Evolutionary conservation across 2,797 vertebrate species (phyloP), one percentile per base, ranked within the genome.

Genomic region (Neostethus bicornis): DNA sequence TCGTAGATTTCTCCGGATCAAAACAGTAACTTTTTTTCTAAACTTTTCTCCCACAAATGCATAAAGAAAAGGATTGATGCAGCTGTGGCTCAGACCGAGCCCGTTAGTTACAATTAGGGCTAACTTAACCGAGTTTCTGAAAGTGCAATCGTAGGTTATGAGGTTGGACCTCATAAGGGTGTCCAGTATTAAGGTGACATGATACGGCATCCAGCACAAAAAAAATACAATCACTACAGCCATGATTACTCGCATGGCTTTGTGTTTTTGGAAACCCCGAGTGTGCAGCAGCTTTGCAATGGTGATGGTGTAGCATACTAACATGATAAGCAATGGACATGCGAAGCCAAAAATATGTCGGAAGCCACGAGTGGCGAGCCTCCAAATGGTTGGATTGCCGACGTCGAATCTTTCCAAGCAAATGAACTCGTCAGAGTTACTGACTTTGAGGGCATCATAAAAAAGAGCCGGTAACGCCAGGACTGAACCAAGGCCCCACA

Each of bases 1-100:
- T 14, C 78, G 29, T 35, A 58, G 9, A 7, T 19, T 86, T 64
- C 62, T 82, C 2, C 66, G 32, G 12, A 90, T 14, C 14, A 92
- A 32, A 14, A 28, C 34, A 19, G 3, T 12, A 65, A 91, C 72
- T 21, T 83, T 90, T 0, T 23, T 82, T 61, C 89, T 80, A 85
- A 93, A 93, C 84, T 90, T 93, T 77, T 86, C 79, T 1, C 89
- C 92, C 19, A 93, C 84, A 0, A 93, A 92, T 17, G 91, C 91
- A 0, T 93, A 93, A 50, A 93, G 81, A 44, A 93, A 45, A 0
- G 92, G 92, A 70, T 93, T 93, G 64, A 92, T 70, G 65, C 88
- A 91, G 81, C 90, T 88, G 85, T 93, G 92, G 12, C 88, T 10
- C 59, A 92, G 81, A 14, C 84, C 90, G 49, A 93, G 25, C 44